A percentile compares a stretch with the other conserved stretches of the same genome.
Conservation (phyloP, 2,888 invertebrate genomes). For the Frankliniella fusca region DNA sequence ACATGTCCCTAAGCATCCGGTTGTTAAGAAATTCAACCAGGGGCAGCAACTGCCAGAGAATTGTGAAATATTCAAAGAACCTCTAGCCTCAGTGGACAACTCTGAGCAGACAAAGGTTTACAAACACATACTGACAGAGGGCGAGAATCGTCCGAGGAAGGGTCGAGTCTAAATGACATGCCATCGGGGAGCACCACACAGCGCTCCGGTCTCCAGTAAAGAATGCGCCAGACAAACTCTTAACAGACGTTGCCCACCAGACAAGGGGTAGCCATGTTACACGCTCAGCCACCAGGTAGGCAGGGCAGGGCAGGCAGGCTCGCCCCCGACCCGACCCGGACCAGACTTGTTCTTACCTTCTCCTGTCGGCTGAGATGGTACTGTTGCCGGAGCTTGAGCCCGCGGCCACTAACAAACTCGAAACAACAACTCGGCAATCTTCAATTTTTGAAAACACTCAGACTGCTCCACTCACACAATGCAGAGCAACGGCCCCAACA, state of each 20-base stretch:
- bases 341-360: not conserved
- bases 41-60: too few relatives aligned
- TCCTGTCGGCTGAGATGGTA: not conserved
- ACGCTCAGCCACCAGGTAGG: not conserved
- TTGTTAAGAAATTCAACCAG: too few relatives aligned
- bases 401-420: not conserved
- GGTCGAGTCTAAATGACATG: not conserved
- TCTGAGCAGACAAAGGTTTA: not conserved
- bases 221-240: not conserved
- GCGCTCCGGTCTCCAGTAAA: not conserved
- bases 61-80: too few relatives aligned
- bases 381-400: not conserved
- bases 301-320: not conserved
- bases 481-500: constrained; percentile 9
- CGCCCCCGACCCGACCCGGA: not conserved
- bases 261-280: constrained; percentile 6
- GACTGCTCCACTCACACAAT: not conserved
- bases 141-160: not conserved
- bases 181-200: not conserved
- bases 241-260: not conserved
- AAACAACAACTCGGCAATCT: too few relatives aligned
- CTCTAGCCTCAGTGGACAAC: not conserved
- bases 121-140: not conserved
- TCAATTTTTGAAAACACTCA: too few relatives aligned
- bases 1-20: too few relatives aligned